Evolutionary conservation across 2,888 invertebrate species (phyloP), one percentile per base, ranked within the genome.

Genomic region (Archips crataeganus): DNA sequence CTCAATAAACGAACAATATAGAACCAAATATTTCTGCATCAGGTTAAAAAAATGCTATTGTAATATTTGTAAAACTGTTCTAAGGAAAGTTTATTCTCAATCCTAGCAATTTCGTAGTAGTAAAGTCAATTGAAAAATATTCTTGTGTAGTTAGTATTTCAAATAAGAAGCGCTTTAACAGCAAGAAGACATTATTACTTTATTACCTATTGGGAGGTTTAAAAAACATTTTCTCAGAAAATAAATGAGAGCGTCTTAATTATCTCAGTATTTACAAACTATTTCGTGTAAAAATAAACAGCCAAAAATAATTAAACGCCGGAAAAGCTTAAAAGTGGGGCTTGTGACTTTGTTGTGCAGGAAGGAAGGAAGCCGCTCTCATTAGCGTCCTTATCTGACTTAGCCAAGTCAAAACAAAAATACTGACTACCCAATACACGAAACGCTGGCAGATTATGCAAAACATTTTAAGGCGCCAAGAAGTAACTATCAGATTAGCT

Each of bases 291-390:
- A 60, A 60, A 57, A 57, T 57, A 57, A 57, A 57, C 32, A 60
- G 3, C n/a, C 39, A 36, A n/a, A 60, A 60, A 60, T 60, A 60
- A 60, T 60, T 36, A n/a, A n/a, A 60, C 36, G 9, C n/a, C 60
- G 36, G 60, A 42, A 62, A 62, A 42, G 62, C 42, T 62, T 62
- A 62, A 42, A 39, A 62, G 39, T 62, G 13, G 39, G 13, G 42
- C 13, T 42, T 42, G 62, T 42, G 39, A 62, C 39, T 42, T 62
- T 42, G 62, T 62, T 42, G 42, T 62, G 15, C 62, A 23, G 62
- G 61, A 10, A 62, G 62, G 62, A 62, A 62, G 62, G 62, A 62
- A 62, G 42, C 62, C 42, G 42, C 23, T 32, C 60, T 62, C 62
- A 62, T 62, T 42, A 62, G 42, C 62, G 62, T 8, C 36, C 62